phyloP scores from a whole-genome alignment of 2,113 vertebrate genomes.

The Sander vitreus region DNA sequence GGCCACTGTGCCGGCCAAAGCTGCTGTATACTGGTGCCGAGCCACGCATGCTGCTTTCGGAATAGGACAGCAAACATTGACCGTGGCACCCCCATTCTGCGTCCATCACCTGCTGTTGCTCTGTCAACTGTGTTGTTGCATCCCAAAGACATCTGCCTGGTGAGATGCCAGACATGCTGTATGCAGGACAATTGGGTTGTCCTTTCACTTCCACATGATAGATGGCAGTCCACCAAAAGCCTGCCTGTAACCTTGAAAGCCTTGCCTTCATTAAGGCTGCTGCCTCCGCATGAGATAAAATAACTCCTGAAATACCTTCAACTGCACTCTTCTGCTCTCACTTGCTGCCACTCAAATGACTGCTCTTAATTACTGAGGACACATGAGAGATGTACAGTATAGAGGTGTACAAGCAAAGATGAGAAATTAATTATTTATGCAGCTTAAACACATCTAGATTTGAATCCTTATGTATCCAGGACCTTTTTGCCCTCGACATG shows the following conservation, averaged over 20 bases:
- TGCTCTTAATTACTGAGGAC: conserved; percentile 21
- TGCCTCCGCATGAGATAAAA: conserved; percentile 65
- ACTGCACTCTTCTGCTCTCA: conserved; percentile 22
- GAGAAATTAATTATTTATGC: neutral
- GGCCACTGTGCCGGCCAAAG: conserved; percentile 53
- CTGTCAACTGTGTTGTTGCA: conserved; percentile 63
- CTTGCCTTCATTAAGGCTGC: conserved; percentile 64
- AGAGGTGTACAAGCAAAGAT: neutral
- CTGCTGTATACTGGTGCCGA: conserved; percentile 64
- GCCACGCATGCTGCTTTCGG: conserved; percentile 63
- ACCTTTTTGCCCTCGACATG: conserved; percentile 96
- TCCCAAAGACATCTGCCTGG: conserved; percentile 76
- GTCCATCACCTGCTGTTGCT: conserved; percentile 64
- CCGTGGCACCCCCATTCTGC: conserved; percentile 49
- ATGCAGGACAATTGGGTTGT: conserved; percentile 72
- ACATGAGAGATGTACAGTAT: neutral
- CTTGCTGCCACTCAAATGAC: conserved; percentile 27
- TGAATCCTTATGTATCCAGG: conserved; percentile 79
- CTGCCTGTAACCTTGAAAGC: conserved; percentile 77
- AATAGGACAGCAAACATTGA: conserved; percentile 70
- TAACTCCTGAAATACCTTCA: conserved; percentile 56
- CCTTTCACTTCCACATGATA: conserved; percentile 79
- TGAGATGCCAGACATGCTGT: conserved; percentile 71
- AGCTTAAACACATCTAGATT: neutral
- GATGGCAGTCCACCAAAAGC: conserved; percentile 78